Evolutionary conservation across 1,140 invertebrate genomes (phyloP), one percentile per base, ranked within the genome.

Genomic region (Drosophila pseudoananassae): DNA sequence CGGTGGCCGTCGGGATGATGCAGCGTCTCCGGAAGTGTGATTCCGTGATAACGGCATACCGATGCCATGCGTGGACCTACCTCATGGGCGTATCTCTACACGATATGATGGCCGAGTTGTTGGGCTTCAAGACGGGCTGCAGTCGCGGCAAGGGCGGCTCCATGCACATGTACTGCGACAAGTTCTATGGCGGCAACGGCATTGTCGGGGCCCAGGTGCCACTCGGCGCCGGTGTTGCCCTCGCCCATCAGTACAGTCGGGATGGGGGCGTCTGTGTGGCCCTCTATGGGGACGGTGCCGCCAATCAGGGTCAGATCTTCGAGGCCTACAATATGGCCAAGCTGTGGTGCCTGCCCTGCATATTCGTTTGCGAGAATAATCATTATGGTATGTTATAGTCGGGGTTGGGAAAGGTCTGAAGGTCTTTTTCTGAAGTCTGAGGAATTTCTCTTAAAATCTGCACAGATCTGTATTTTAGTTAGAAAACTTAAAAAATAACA

Each of bases 161-260:
- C 5, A 94, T 94, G 94, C 94, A 94, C 72, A 93, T 94, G 90
- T 94, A 94, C 75, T 63, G 78, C 17, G 91, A 93, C 15, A 94
- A 94, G 64, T 97, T 96, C 78, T 96, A 93, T 84, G 96, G 96
- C 56, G 99, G 99, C 45, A 99, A 99, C 92, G 99, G 99, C 23
- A 99, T 99, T 90, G 99, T 99, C 20, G 99, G 99, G 46, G 98
- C 98, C 50, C 99, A 99, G 94, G 96, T 97, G 5, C 98, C 98
- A 0, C 80, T 99, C 1, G 98, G 98, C 58, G 96, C 97, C 12
- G 99, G 99, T 2, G 93, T 99, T 25, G 98, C 96, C 0, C 95
- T 99, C 85, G 97, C 97, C 0, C 94, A 96, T 75, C 97, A 98
- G 85, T 99, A 99, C 90, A 92, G 93, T 15, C 93, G 93, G 4